Evolutionary conservation across 2,797 vertebrate species (phyloP).

Genomic region (Mus spretus): DNA sequence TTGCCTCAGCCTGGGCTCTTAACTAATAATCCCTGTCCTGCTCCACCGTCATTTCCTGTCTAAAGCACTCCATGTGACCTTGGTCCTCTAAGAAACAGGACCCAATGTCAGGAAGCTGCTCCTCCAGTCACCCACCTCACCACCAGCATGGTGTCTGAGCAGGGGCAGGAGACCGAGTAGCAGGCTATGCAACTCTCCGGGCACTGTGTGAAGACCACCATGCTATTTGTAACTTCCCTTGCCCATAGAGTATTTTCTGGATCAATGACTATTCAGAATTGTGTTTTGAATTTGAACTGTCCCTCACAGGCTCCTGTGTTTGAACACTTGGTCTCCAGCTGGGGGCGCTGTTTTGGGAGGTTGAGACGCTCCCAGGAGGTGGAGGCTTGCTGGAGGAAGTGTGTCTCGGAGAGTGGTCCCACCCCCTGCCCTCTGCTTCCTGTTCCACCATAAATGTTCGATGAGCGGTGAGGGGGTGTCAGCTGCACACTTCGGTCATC

Average conservation of each 20-base stretch:
- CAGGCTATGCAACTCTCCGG: no score
- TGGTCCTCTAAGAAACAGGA: slow-evolving; percentile 1
- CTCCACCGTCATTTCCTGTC: slow-evolving; percentile 41
- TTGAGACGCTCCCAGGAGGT: background rate
- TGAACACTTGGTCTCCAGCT: background rate
- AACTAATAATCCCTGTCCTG: background rate
- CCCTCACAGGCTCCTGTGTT: background rate
- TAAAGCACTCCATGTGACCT: background rate
- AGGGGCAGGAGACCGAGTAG: no score
- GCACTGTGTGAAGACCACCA: no score
- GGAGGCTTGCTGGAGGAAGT: background rate
- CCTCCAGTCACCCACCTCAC: background rate
- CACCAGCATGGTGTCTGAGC: rapidly evolving
- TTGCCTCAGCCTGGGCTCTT: background rate
- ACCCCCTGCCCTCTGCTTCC: background rate
- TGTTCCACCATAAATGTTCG: background rate
- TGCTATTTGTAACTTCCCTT: no score
- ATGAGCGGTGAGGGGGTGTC: background rate
- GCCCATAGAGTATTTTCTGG: no score
- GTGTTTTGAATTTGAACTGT: background rate
- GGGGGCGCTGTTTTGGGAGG: background rate
- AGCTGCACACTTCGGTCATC: no score
- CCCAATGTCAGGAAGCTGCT: background rate
- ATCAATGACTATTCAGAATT: no score
- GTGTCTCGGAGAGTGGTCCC: no score